Percentiles rank a stretch among this genome's conserved stretches.
phyloP scores from a whole-genome alignment of 1,140 invertebrate genomes.

The Campoletis sonorensis region DNA sequence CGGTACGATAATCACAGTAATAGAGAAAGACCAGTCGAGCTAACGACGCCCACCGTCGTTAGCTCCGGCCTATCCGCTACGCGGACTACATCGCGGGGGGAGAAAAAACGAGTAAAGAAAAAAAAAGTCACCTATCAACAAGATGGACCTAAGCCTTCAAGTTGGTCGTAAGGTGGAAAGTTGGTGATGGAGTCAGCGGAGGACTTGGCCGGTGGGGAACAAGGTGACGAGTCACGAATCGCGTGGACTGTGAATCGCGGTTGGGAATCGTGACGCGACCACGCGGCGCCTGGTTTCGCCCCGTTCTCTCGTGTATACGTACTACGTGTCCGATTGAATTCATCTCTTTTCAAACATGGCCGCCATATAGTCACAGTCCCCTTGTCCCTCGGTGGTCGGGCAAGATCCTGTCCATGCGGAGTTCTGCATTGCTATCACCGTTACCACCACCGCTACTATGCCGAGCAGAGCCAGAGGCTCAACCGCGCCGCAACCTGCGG shows the following conservation, averaged over 20 bases:
- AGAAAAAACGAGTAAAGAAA: constrained; percentile 62
- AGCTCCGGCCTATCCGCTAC: constrained; percentile 72
- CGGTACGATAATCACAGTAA: constrained; percentile 74
- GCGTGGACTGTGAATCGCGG: neutral
- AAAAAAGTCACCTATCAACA: constrained; percentile 75
- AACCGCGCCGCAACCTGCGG: constrained; percentile 11
- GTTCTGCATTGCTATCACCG: constrained; percentile 54
- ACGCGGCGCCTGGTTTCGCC: constrained; percentile 47
- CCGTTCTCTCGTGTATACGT: constrained; percentile 54
- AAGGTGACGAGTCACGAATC: constrained; percentile 40
- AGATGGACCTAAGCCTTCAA: constrained; percentile 72
- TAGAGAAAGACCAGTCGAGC: constrained; percentile 73
- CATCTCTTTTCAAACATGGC: constrained; percentile 73
- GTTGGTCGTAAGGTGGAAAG: constrained; percentile 22
- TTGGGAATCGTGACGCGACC: constrained; percentile 43
- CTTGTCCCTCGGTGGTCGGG: constrained; percentile 48
- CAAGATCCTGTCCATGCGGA: constrained; percentile 3
- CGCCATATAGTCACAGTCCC: constrained; percentile 46
- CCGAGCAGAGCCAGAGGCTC: neutral
- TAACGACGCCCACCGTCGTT: constrained; percentile 73
- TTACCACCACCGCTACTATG: constrained; percentile 25
- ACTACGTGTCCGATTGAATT: constrained; percentile 64
- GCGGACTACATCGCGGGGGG: constrained; percentile 53
- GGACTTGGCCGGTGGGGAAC: constrained; percentile 45
- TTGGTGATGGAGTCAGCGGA: constrained; percentile 30